Percentiles rank a stretch among this genome's conserved stretches.
Evolutionary conservation across 2,888 invertebrate species (phyloP).

Genomic region (Meganola albula): DNA sequence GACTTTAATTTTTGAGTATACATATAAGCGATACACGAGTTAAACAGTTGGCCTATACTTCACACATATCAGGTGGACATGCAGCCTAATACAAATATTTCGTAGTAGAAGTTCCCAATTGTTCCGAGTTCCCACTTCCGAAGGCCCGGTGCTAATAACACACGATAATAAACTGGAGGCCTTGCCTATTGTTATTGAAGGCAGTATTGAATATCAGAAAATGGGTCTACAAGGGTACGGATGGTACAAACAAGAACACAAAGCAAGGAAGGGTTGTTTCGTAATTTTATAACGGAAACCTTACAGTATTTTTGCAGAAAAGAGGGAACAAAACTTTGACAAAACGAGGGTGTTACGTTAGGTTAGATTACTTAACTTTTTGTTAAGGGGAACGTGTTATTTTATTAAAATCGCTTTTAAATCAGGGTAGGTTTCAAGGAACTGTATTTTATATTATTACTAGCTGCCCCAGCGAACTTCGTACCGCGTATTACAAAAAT

Average conservation of each 20-base stretch:
- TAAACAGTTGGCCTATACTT: no score
- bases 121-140: conserved; percentile 27
- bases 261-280: conserved; percentile 35
- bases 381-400: no score
- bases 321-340: conserved; percentile 28
- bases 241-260: conserved; percentile 38
- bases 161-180: conserved; percentile 42
- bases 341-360: conserved; percentile 3
- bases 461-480: no score
- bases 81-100: not conserved
- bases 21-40: no score
- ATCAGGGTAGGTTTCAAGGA: no score
- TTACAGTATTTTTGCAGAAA: conserved; percentile 41
- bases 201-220: conserved; percentile 50
- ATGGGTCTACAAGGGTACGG: conserved; percentile 34
- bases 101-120: conserved; percentile 19
- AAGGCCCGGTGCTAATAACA: conserved; percentile 34
- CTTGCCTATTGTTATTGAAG: conserved; percentile 41
- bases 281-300: conserved; percentile 46
- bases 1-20: no score
- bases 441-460: no score
- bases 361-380: not conserved
- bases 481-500: no score
- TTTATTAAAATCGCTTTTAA: no score
- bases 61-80: no score